Evolutionary conservation across 1,140 invertebrate genomes (phyloP), one percentile per base, ranked within the genome.

Genomic region (Cydia splendana): DNA sequence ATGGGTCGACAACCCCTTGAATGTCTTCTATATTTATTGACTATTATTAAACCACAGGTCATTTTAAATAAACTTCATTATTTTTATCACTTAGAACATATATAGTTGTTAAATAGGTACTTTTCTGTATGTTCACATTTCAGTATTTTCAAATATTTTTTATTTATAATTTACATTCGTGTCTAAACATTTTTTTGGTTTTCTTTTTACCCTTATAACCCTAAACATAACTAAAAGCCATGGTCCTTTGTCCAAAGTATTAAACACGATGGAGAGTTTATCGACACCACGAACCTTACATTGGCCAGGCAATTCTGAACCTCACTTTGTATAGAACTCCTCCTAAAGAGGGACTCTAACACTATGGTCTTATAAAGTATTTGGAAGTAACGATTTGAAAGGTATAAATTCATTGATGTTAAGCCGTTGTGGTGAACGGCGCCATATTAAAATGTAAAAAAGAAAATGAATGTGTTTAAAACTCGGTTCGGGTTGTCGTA

Each of bases 201-300:
- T 18, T 45, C 28, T 18, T 20, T 45, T 18, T 38, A n/a, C 38
- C 38, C 34, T 7, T 38, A 12, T 34, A 38, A 42, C 67, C 67
- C 28, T 71, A 71, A 71, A 71, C 34, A 71, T 34, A 71, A 42
- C 67, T 71, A 71, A 71, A 62, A 34, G 57, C 45, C 51, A 62
- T 24, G 20, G 75, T 38, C 28, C 20, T 48, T 62, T 53, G 75
- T 48, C 42, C 73, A 6, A 51, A 42, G 20, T 74, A 53, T 74
- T 74, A 51, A 51, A 24, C 38, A 71, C 67, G 28, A 71, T 18
- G 34, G 2, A 34, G 30, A 71, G 67, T 71, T 71, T 71, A 71
- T 71, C 30, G 67, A 71, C 67, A 71, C 30, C 38, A 38, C 30
- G 57, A 62, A 62, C 57, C 51, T 62, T 62, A 62, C 57, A 10